A percentile compares a stretch with the other conserved stretches of the same genome.
Conservation (phyloP, 2,797 vertebrate species). For the Sebastes oblongus region DNA sequence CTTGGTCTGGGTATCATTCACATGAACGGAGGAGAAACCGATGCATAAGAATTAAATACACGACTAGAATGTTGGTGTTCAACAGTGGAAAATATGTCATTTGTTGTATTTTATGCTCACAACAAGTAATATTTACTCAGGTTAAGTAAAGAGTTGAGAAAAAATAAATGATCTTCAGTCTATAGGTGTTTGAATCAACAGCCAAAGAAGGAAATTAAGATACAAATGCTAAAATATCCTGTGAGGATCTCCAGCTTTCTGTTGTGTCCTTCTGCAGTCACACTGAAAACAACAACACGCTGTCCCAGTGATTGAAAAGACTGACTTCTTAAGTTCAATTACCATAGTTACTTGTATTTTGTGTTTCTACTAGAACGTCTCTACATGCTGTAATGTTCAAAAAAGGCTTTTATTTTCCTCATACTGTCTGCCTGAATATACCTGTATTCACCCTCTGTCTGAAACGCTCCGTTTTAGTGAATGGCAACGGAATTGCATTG, state of each 20-base stretch:
- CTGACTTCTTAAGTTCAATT: neutral
- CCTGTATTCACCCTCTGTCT: no score
- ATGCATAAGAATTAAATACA: no score
- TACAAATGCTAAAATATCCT: neutral
- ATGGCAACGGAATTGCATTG: no score
- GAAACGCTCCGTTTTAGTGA: no score
- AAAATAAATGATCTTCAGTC: neutral
- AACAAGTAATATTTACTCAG: neutral
- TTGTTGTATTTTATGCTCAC: neutral
- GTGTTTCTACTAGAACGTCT: no score
- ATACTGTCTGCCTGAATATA: no score
- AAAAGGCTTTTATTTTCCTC: no score
- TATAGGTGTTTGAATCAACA: neutral
- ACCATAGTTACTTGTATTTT: no score
- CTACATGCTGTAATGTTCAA: no score
- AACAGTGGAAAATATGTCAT: no score
- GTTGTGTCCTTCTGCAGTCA: neutral
- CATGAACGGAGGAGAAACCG: no score
- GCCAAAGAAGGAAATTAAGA: neutral
- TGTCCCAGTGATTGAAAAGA: neutral
- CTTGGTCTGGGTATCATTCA: no score
- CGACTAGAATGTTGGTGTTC: neutral
- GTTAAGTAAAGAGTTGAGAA: accelerated
- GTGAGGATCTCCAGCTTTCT: neutral
- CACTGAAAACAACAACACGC: neutral